Evolutionary conservation across 2,113 vertebrate species (phyloP).

Genomic region (Sturnus vulgaris): DNA sequence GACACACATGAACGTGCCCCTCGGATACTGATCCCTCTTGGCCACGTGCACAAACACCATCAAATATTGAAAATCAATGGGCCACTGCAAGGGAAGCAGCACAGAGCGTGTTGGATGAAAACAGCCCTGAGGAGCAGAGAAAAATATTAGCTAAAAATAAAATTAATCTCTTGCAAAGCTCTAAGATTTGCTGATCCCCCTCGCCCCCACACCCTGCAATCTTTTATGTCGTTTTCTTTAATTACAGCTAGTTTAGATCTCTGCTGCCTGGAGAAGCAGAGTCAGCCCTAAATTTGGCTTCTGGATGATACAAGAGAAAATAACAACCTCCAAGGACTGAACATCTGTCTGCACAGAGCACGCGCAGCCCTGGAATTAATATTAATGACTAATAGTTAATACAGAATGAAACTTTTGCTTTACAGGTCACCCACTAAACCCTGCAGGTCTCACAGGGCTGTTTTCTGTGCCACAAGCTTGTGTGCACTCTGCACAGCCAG

Average conservation of each 20-base stretch:
- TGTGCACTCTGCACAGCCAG: neutral
- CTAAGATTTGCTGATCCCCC: neutral
- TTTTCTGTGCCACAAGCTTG: neutral
- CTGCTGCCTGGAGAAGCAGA: constrained; percentile 7
- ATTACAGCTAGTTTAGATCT: constrained; percentile 23
- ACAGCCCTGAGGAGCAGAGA: constrained; percentile 9
- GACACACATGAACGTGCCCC: fast-evolving
- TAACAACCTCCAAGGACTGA: neutral
- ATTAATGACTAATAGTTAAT: neutral
- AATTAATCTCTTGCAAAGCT: constrained; percentile 22
- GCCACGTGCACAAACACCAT: neutral
- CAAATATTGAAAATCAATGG: constrained; percentile 8
- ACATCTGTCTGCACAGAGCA: neutral
- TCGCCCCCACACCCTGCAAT: neutral
- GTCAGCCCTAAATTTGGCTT: neutral
- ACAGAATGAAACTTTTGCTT: neutral
- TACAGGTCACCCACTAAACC: neutral
- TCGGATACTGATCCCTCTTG: fast-evolving
- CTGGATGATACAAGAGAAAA: constrained; percentile 31
- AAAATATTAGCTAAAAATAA: constrained; percentile 36
- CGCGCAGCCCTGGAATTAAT: neutral
- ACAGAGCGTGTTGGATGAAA: neutral
- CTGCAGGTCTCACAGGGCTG: neutral
- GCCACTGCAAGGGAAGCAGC: neutral
- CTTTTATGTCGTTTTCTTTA: constrained; percentile 2